Percentiles rank a stretch among this genome's conserved stretches.
These are phyloP conservation scores for Rosalia funebris DNA, from an alignment of 2,888 invertebrate species.

Conservation along the genomic window DNA sequence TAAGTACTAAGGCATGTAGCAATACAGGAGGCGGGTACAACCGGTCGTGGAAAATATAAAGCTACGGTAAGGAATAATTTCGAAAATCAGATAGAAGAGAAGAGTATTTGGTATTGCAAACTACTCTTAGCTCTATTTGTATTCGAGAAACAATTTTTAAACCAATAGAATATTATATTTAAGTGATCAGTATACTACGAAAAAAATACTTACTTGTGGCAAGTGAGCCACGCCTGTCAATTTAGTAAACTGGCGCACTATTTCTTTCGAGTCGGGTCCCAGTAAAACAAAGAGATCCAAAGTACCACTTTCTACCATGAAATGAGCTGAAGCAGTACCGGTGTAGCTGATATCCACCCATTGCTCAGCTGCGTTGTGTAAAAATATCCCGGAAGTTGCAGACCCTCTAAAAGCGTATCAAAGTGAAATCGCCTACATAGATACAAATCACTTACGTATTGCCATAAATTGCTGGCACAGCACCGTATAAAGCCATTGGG, in stretches of 20 bases:
- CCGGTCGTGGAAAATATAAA: too few species aligned
- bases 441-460: constrained; percentile 86
- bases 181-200: too few species aligned
- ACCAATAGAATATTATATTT: too few species aligned
- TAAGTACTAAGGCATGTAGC: too few species aligned
- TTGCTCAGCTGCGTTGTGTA: constrained; percentile 95
- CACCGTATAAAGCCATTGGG: constrained; percentile 71
- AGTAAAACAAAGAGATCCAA: constrained; percentile 90
- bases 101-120: too few species aligned
- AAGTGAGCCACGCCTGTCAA: constrained; percentile 91
- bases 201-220: constrained; percentile 61
- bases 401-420: constrained; percentile 1
- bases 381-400: constrained; percentile 42
- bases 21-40: too few species aligned
- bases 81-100: too few species aligned
- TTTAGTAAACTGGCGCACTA: constrained; percentile 83
- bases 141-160: too few species aligned
- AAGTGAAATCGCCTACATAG: neutral
- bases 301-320: constrained; percentile 95
- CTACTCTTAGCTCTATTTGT: too few species aligned
- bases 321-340: constrained; percentile 73
- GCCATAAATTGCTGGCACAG: constrained; percentile 90
- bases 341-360: constrained; percentile 83
- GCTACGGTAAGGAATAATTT: too few species aligned
- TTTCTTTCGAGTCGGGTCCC: constrained; percentile 85